phyloP scores from a whole-genome alignment of 1,140 invertebrate genomes.

The Drosophila ficusphila region DNA sequence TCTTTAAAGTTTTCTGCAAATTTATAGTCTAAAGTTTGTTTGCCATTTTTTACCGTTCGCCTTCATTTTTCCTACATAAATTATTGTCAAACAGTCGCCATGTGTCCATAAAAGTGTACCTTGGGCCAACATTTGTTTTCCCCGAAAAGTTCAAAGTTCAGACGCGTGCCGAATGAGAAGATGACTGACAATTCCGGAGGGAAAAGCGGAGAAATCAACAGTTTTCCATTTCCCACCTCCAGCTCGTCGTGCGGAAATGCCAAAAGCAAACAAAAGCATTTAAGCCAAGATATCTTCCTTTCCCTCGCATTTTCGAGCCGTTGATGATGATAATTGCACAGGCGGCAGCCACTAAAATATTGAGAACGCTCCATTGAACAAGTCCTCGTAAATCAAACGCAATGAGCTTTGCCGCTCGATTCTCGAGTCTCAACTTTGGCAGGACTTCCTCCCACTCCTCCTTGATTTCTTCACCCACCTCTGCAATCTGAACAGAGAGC shows the following conservation, averaged over 20 bases:
- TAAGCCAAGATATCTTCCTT: constrained; percentile 28
- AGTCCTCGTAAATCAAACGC: constrained; percentile 64
- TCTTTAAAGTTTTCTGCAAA: not conserved
- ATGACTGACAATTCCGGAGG: constrained; percentile 37
- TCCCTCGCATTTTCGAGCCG: not conserved
- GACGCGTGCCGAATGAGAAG: constrained; percentile 52
- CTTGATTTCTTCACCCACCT: not conserved
- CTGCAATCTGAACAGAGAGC: constrained; percentile 52
- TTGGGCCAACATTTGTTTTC: constrained; percentile 14
- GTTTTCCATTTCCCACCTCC: constrained; percentile 54
- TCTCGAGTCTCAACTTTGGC: constrained; percentile 3
- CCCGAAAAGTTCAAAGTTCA: constrained; percentile 73
- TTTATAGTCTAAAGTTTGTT: not conserved
- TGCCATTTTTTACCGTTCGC: not conserved
- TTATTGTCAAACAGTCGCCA: constrained; percentile 35
- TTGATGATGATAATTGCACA: constrained; percentile 62
- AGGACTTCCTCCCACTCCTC: constrained; percentile 27
- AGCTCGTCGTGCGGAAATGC: constrained; percentile 24
- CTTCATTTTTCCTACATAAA: constrained; percentile 14
- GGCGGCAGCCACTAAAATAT: constrained; percentile 46
- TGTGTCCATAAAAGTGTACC: constrained; percentile 31
- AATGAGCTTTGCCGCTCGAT: constrained; percentile 17
- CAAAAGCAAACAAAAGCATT: constrained; percentile 31
- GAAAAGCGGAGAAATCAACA: constrained; percentile 67
- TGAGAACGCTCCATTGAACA: constrained; percentile 58